These are phyloP conservation scores for Piscicola geometra DNA, from an alignment of 2,888 invertebrate species.

Conservation along the genomic window DNA sequence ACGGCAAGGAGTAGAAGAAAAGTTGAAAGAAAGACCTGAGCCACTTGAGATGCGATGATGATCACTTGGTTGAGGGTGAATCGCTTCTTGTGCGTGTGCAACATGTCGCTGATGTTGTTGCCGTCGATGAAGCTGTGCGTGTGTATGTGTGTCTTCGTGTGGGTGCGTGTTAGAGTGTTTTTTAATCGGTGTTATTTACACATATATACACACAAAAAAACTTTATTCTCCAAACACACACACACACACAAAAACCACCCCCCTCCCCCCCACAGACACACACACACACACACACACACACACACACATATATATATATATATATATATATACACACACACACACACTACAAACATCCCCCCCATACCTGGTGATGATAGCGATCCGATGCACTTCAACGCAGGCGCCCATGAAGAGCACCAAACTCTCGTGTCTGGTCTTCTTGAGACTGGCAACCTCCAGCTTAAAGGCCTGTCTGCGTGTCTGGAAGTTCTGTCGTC, in stretches of 20 bases:
- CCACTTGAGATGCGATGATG: slow-evolving; percentile 90
- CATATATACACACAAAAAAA: too few species aligned
- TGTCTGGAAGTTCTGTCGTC: not conserved
- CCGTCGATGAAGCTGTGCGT: slow-evolving; percentile 4
- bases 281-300: too few species aligned
- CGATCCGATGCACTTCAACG: slow-evolving; percentile 91
- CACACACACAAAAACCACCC: too few species aligned
- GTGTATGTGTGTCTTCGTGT: too few species aligned
- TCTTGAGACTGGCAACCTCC: slow-evolving; percentile 90
- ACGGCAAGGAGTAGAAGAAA: not conserved
- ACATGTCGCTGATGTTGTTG: slow-evolving; percentile 12
- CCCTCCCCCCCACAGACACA: too few species aligned
- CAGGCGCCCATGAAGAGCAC: slow-evolving; percentile 99
- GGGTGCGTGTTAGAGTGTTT: too few species aligned
- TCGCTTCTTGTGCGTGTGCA: slow-evolving; percentile 81
- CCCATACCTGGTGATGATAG: slow-evolving; percentile 78
- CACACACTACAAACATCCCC: not conserved
- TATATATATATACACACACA: too few species aligned
- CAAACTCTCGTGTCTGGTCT: slow-evolving; percentile 95
- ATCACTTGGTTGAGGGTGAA: slow-evolving; percentile 89
- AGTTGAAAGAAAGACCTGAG: slow-evolving; percentile 65
- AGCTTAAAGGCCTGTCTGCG: slow-evolving; percentile 75
- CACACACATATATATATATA: too few species aligned
- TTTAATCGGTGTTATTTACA: too few species aligned
- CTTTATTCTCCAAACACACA: too few species aligned